These are phyloP conservation scores for Graptemys geographica DNA, from an alignment of 2,797 vertebrate genomes.

Conservation along the genomic window DNA sequence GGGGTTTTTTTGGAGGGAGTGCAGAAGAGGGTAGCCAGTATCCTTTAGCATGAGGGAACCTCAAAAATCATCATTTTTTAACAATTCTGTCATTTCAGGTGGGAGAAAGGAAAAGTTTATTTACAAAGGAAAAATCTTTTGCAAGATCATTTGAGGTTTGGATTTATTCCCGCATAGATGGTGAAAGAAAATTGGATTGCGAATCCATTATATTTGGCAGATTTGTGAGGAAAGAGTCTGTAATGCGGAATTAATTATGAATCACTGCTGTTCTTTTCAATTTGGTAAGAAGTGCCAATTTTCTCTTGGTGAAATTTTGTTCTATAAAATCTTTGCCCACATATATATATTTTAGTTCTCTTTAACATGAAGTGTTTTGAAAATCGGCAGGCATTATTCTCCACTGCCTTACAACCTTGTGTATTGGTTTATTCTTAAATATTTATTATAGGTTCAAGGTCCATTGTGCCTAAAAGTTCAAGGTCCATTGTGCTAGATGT, in stretches of 20 bases:
- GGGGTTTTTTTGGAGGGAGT: too few species aligned
- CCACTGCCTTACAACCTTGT: neutral
- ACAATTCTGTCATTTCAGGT: neutral
- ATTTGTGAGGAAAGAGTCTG: neutral
- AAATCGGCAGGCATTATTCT: neutral
- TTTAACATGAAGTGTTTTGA: neutral
- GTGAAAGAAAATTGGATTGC: neutral
- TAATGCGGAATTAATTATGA: neutral
- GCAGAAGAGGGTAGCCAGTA: neutral
- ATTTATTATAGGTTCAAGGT: neutral
- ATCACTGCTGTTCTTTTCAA: neutral
- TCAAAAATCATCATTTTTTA: neutral
- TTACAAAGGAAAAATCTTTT: neutral
- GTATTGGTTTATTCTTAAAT: neutral
- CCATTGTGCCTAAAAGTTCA: neutral
- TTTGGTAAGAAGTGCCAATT: neutral
- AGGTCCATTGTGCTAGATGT: neutral
- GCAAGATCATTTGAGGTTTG: neutral
- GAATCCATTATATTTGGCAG: neutral
- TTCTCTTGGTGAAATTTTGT: neutral
- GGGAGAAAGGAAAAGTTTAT: neutral
- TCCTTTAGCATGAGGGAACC: neutral
- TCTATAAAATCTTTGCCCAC: neutral
- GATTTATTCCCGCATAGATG: neutral
- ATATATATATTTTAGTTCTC: neutral